Evolutionary conservation across 2,888 invertebrate genomes (phyloP), one percentile per base, ranked within the genome.

Genomic region (Himalopsyche tibetana): DNA sequence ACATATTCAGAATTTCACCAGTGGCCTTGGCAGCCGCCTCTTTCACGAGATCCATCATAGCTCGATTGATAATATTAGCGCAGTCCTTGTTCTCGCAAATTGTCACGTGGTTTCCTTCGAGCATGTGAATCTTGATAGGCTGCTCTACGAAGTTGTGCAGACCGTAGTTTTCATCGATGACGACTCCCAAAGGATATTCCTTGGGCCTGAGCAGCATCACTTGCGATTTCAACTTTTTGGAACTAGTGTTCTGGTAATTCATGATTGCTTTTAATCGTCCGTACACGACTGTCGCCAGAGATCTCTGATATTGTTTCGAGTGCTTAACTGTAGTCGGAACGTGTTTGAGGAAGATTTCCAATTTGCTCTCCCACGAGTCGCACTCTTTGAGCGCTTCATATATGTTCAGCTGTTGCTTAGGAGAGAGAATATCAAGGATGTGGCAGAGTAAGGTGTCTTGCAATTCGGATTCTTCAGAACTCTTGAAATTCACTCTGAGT

Each of bases 51-150:
- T 87, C 88, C 1, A 79, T 85, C 36, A 93, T 82, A 12, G 90
- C 87, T 86, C 91, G 92, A 88, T 95, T 96, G 80, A 96, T 95
- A 55, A 95, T 93, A 89, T 95, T 93, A 0, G 95, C 94, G 82
- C 95, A 91, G 89, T 94, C 94, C 82, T 94, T 92, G 89, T 95
- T 95, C 17, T 96, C 95, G 89, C 96, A 90, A 89, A 97, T 95
- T 69, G 94, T 94, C 0, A 94, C 90, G 89, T 97, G 97, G 90
- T 95, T 95, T 12, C 96, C 97, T 89, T 96, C 95, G n/a, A 96
- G 92, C 81, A 93, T 94, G 89, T 94, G 94, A 0, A 96, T 92
- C 0, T 93, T 93, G 0, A 96, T 93, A 4, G 92, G 92, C 0
- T 93, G 92, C 42, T 93, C 93, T 0, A 95, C 95, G 40, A 93